Percentiles rank a stretch among this genome's conserved stretches.
These are phyloP conservation scores for Cydia splendana DNA, from an alignment of 1,140 invertebrate species.

Conservation along the genomic window DNA sequence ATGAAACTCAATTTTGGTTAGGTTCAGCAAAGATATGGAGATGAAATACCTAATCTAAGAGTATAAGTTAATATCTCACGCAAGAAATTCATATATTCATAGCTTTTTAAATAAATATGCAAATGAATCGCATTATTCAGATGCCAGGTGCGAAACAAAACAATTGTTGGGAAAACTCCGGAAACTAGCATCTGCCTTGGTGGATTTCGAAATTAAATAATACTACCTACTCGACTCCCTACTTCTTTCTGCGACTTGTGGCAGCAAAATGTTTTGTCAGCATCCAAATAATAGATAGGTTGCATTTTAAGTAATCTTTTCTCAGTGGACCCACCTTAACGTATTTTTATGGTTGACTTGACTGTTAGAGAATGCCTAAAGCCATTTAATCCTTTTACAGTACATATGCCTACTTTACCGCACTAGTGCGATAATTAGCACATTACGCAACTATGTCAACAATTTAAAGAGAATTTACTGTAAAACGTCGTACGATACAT, in stretches of 20 bases:
- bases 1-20: not conserved
- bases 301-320: no score
- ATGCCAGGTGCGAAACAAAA: slow-evolving; percentile 27
- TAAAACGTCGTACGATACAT: no score
- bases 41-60: slow-evolving; percentile 20
- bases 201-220: not conserved
- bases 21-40: not conserved
- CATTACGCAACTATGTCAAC: no score
- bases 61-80: slow-evolving; percentile 15
- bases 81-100: slow-evolving; percentile 26
- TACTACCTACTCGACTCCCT: not conserved
- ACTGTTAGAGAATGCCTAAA: no score
- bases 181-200: not conserved
- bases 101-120: slow-evolving; percentile 27
- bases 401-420: no score
- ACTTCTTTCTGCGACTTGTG: not conserved
- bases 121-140: slow-evolving; percentile 25
- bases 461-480: no score
- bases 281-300: not conserved
- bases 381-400: no score
- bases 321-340: no score
- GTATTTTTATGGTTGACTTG: no score
- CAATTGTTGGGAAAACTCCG: slow-evolving; percentile 14
- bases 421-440: no score
- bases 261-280: not conserved